Conservation (phyloP, 2,113 vertebrate species). For the Hyaena hyaena region DNA sequence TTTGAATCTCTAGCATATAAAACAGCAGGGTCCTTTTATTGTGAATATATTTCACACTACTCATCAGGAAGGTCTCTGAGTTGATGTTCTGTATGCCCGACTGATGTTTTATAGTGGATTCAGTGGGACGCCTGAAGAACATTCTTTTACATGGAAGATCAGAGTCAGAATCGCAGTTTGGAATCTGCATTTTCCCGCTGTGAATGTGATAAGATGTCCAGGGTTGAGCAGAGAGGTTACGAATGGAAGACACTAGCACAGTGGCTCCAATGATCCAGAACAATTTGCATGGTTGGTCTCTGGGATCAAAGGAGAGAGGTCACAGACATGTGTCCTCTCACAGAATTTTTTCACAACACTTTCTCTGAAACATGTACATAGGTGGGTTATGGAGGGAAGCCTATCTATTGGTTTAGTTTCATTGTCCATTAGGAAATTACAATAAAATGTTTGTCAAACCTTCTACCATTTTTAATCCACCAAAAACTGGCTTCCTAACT, state of each 20-base stretch:
- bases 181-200: neutral
- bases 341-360: neutral
- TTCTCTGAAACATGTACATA: slow-evolving; percentile 24
- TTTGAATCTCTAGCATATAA: neutral
- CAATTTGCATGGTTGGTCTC: neutral
- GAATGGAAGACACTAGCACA: neutral
- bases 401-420: neutral
- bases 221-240: neutral
- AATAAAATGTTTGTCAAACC: neutral
- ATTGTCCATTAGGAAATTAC: neutral
- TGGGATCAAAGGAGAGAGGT: neutral
- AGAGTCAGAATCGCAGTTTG: neutral
- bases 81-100: neutral
- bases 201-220: neutral
- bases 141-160: slow-evolving; percentile 38
- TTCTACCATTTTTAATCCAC: neutral
- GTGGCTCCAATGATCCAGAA: neutral
- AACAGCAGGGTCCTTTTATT: neutral
- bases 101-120: neutral
- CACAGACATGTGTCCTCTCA: neutral
- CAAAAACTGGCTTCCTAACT: neutral
- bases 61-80: slow-evolving; percentile 1
- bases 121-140: neutral
- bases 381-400: neutral
- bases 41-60: neutral